Conservation (phyloP, 2,113 vertebrate species). For the Isurus oxyrinchus region DNA sequence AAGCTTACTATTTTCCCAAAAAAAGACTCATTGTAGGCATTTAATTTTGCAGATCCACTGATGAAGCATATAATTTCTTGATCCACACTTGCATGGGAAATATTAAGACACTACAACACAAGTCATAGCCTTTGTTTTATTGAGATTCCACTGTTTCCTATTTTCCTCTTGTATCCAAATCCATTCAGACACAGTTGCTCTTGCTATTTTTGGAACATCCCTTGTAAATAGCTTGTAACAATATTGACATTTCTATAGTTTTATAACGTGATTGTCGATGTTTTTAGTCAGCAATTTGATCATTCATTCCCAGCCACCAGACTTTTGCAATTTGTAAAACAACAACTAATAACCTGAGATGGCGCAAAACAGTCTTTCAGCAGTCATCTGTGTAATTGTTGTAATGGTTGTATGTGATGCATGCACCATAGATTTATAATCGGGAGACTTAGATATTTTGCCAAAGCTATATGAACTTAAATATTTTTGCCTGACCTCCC, state of each 20-base stretch:
- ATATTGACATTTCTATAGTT: not conserved
- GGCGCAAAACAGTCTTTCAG: not conserved
- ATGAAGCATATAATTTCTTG: not conserved
- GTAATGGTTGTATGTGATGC: not conserved
- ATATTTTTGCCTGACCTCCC: not conserved
- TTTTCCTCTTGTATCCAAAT: not conserved
- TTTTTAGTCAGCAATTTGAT: not conserved
- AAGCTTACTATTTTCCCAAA: not conserved
- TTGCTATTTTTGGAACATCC: not conserved
- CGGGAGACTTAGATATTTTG: not conserved
- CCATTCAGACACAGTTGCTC: not conserved
- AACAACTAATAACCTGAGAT: not conserved
- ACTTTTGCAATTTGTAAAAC: not conserved
- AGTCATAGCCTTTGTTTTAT: not conserved
- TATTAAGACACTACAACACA: not conserved
- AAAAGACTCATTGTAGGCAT: not conserved
- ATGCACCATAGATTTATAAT: not conserved
- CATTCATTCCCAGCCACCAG: not conserved
- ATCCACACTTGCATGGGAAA: not conserved
- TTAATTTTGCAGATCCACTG: not conserved
- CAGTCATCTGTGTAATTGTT: not conserved
- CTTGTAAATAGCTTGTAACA: not conserved
- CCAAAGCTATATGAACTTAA: not conserved
- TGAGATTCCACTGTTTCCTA: not conserved
- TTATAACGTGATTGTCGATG: not conserved